Base-by-base conservation (phyloP, 2,797 vertebrate genomes). In the Enteromius trimaculatus region DNA sequence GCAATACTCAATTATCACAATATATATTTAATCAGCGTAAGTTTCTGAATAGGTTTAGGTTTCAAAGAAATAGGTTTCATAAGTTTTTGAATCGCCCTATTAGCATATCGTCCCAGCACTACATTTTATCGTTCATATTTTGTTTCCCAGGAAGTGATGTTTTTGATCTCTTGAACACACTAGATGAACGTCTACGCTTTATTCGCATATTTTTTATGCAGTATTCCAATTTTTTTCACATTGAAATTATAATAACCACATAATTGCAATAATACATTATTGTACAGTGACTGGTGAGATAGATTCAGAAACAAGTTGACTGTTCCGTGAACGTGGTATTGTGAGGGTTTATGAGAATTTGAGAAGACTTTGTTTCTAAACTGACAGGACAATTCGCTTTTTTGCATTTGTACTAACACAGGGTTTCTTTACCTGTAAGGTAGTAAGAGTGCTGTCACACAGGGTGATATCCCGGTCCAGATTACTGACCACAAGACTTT, bases 381-480 rank as follows among this genome's bases (percentile, higher is more conserved):
- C 10, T 29, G 10, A 49, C 16, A 29, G 3, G 23, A 9, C 14
- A 71, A 29, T 6, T 29, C 1, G 29, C 0, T 6, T n/a, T n/a
- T 34, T 55, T 37, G 1, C 19, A 14, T 14, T 14, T 74, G 11
- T 31, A 31, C 19, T 75, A 8, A 23, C 21, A 58, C 49, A 37
- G 21, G 31, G 1, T 58, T 55, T 66, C 17, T 92, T 93, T 84
- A 97, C 96, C 96, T 97, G 96, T 47, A 94, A 92, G 62, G 92
- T 92, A 81, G 93, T 90, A 65, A 96, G 87, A 81, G 93, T 83
- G 85, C 85, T 94, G 82, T 94, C 96, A 16, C 94, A 95, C 90
- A 90, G 93, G 86, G 91, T 91, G 85, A 96, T 93, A 34, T 95
- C 94, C 82, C 93, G 94, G 86, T 97, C 95, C 66, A 96, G 94